These are phyloP conservation scores for Phyllostomus discolor DNA, from an alignment of 2,113 vertebrate species.

Conservation along the genomic window DNA sequence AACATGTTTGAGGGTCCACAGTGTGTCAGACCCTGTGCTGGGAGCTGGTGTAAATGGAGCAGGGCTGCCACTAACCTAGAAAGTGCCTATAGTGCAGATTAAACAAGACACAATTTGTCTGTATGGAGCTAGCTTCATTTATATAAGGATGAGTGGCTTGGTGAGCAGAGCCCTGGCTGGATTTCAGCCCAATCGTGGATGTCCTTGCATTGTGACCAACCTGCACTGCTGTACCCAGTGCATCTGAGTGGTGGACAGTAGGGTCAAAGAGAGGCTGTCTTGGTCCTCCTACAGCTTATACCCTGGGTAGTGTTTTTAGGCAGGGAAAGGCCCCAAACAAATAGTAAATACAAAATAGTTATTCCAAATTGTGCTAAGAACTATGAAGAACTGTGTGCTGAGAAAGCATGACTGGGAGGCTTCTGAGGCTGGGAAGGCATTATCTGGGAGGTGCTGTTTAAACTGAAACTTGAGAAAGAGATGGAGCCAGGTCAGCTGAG, in stretches of 20 bases:
- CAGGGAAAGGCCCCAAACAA: neutral
- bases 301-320: too few relatives aligned
- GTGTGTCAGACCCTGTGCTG: neutral
- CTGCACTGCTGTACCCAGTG: neutral
- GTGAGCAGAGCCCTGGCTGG: neutral
- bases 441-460: neutral
- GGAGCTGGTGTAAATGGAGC: neutral
- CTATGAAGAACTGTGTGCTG: too few relatives aligned
- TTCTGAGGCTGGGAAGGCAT: neutral
- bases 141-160: neutral
- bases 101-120: neutral
- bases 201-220: too few relatives aligned
- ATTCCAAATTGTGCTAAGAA: too few relatives aligned
- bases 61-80: neutral
- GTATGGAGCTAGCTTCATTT: neutral
- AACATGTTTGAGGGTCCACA: neutral
- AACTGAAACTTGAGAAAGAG: neutral
- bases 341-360: too few relatives aligned
- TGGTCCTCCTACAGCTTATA: too few relatives aligned
- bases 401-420: neutral
- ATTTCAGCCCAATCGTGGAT: neutral
- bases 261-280: too few relatives aligned
- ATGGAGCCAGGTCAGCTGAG: neutral
- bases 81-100: fast-evolving
- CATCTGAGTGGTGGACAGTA: neutral